Base-by-base conservation (phyloP, 2,888 invertebrate genomes). In the Andrena camellia region DNA sequence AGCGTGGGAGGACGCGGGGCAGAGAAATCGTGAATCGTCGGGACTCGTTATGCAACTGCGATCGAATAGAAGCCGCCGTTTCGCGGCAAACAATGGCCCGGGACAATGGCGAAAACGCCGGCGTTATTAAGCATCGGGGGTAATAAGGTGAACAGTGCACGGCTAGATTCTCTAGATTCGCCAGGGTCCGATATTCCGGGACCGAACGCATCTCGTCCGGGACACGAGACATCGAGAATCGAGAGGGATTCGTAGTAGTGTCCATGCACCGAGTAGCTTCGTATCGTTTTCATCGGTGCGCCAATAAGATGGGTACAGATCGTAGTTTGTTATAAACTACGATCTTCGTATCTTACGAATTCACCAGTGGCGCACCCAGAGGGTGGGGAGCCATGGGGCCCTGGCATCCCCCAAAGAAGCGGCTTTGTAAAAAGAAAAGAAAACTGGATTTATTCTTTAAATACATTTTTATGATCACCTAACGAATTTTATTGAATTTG, bases 21-120 rank as follows among this genome's bases (percentile, higher is more conserved):
- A 57, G 57, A 42, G 54, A 67, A 71, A 59, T 72, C 72, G 59
- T 78, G 83, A 84, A 83, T 83, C 83, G 78, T 75, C 83, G 78
- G 69, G 57, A 83, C 83, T 83, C 83, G 83, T 84, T 84, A 83
- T 83, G 83, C 83, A 82, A 74, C 83, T 71, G 59, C 74, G 71
- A 84, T 84, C 83, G 83, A 82, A 83, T 71, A 68, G 83, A 83
- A 84, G 69, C 78, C 74, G 74, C 78, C 62, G 82, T 75, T 78
- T 74, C 83, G 69, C 71, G 62, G 64, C 71, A 72, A 84, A 84
- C 83, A 84, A 84, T 84, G 68, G 74, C 8, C 33, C 20, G 66
- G 42, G 62, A 84, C 78, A 84, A 84, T 83, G 74, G 74, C 42
- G 70, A 78, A 84, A 78, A 83, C 74, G 73, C 62, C 57, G 67